Evolutionary conservation across 2,113 vertebrate species (phyloP).

Genomic region (Pantherophis guttatus): DNA sequence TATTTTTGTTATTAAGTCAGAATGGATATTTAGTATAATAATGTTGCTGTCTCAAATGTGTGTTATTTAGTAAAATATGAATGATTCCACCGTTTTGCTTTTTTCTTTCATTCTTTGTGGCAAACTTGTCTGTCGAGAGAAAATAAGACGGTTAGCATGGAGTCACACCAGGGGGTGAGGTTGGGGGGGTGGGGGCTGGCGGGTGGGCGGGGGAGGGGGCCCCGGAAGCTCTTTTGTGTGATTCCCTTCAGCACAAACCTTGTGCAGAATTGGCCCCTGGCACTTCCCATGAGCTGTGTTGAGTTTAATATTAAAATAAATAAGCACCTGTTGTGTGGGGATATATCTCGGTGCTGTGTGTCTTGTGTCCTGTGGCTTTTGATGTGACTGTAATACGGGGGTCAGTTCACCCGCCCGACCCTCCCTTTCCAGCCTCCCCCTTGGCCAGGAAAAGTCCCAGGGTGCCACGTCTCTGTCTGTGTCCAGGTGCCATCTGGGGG

Average conservation of each 20-base stretch:
- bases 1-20: slow-evolving; percentile 99
- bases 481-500: background rate
- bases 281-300: slow-evolving; percentile 69
- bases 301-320: slow-evolving; percentile 84
- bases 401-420: background rate
- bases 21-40: slow-evolving; percentile 98
- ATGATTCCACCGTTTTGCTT: slow-evolving; percentile 52
- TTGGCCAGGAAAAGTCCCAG: background rate
- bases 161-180: background rate
- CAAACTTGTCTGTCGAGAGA: slow-evolving; percentile 85
- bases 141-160: slow-evolving; percentile 56
- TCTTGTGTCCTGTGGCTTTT: slow-evolving; percentile 74
- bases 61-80: slow-evolving; percentile 96
- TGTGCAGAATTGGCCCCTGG: background rate
- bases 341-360: slow-evolving; percentile 79
- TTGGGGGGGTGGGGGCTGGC: background rate
- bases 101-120: slow-evolving; percentile 74
- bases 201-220: too few relatives aligned
- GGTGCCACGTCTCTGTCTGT: accelerated
- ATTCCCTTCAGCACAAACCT: background rate
- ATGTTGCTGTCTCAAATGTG: slow-evolving; percentile 90
- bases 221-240: background rate
- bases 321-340: slow-evolving; percentile 85
- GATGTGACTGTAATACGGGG: slow-evolving; percentile 85
- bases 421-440: accelerated